phyloP scores from a whole-genome alignment of 2,797 vertebrate genomes.

The Tenualosa ilisha region DNA sequence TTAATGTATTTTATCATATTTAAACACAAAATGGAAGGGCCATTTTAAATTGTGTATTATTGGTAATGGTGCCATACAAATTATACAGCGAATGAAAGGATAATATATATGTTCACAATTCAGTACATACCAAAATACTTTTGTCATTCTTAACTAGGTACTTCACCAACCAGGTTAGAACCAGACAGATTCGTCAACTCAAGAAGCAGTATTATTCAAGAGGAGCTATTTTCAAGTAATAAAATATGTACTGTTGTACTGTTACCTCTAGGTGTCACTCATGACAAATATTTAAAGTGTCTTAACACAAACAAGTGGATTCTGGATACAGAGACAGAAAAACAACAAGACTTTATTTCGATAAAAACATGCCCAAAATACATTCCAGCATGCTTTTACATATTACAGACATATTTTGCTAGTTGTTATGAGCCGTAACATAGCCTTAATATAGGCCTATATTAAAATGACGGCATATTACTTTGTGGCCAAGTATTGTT shows the following conservation, averaged over 20 bases:
- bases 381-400: neutral
- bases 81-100: neutral
- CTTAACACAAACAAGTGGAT: neutral
- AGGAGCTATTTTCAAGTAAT: neutral
- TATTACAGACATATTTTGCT: neutral
- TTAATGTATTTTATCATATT: neutral
- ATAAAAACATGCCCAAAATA: neutral
- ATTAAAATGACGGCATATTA: neutral
- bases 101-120: neutral
- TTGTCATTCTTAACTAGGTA: no score
- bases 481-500: neutral
- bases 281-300: conserved; percentile 3
- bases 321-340: neutral
- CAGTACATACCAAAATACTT: neutral
- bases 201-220: neutral
- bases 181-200: neutral
- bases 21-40: neutral
- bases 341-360: neutral
- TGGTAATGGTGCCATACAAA: neutral
- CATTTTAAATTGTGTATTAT: neutral
- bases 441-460: neutral
- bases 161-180: neutral
- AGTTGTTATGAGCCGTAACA: neutral
- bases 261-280: conserved; percentile 1
- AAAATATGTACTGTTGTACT: neutral